Evolutionary conservation across 1,140 invertebrate species (phyloP).

Genomic region (Procambarus clarkii): DNA sequence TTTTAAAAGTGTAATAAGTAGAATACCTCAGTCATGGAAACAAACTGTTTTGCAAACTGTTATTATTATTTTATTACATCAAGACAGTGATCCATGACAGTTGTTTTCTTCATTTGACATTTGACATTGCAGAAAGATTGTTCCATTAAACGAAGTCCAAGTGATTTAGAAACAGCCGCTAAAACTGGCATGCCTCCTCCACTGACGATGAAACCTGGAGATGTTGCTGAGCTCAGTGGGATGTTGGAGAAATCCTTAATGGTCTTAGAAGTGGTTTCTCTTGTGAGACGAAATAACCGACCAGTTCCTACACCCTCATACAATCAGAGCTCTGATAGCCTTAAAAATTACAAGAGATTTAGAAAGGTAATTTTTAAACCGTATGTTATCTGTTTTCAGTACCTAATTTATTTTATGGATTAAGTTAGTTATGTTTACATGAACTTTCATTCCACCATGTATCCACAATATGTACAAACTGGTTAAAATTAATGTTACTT

Average conservation of each 20-base stretch:
- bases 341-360: conserved; percentile 29
- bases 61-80: too few species aligned
- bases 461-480: too few species aligned
- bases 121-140: not conserved
- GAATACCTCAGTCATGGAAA: too few species aligned
- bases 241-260: conserved; percentile 4
- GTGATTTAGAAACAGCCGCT: conserved; percentile 7
- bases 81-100: too few species aligned
- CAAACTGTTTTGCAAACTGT: too few species aligned
- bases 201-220: not conserved
- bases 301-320: too few species aligned
- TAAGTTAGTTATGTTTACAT: not conserved
- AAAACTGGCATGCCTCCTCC: not conserved
- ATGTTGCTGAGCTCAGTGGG: conserved; percentile 8
- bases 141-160: conserved; percentile 5
- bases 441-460: not conserved
- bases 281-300: not conserved
- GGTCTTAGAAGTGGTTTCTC: conserved; percentile 9
- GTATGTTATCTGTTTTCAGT: not conserved
- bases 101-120: too few species aligned
- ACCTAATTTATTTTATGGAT: not conserved
- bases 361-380: conserved; percentile 11
- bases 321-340: not conserved
- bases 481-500: too few species aligned
- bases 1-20: too few species aligned